These are phyloP conservation scores for Seriola dumerili DNA, from an alignment of 2,113 vertebrate genomes.

Conservation along the genomic window DNA sequence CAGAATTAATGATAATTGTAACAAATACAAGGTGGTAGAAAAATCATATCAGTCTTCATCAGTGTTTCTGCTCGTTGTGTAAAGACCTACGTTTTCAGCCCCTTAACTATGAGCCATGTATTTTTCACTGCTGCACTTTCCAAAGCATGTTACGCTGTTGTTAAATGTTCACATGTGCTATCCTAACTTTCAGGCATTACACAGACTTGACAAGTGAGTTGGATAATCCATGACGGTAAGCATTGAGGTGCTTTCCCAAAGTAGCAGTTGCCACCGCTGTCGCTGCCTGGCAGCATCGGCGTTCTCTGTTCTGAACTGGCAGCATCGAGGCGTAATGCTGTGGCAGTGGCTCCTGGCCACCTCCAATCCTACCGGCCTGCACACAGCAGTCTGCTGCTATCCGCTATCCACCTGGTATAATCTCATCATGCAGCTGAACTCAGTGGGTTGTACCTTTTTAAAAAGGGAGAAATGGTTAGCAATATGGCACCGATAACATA, in stretches of 20 bases:
- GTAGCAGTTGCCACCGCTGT: background rate
- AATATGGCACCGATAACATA: too few relatives aligned
- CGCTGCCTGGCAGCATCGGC: too few relatives aligned
- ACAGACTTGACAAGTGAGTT: background rate
- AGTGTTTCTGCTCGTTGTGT: background rate
- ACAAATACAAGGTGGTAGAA: background rate
- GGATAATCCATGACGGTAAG: constrained; percentile 2
- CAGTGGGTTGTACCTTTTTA: too few relatives aligned
- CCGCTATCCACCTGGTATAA: too few relatives aligned
- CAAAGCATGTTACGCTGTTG: background rate
- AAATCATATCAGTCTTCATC: background rate
- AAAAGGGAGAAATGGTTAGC: too few relatives aligned
- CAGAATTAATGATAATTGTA: background rate
- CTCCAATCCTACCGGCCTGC: too few relatives aligned
- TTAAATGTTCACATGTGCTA: background rate
- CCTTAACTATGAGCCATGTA: background rate
- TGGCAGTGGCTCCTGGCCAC: too few relatives aligned
- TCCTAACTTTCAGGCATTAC: background rate
- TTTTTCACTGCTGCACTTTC: background rate
- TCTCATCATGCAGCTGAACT: too few relatives aligned
- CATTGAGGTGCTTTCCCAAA: background rate
- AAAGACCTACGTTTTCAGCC: background rate
- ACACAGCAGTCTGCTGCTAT: too few relatives aligned
- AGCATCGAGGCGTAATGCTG: too few relatives aligned
- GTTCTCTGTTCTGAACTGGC: too few relatives aligned